Evolutionary conservation across 1,140 invertebrate species (phyloP).

Genomic region (Bombus picipes): DNA sequence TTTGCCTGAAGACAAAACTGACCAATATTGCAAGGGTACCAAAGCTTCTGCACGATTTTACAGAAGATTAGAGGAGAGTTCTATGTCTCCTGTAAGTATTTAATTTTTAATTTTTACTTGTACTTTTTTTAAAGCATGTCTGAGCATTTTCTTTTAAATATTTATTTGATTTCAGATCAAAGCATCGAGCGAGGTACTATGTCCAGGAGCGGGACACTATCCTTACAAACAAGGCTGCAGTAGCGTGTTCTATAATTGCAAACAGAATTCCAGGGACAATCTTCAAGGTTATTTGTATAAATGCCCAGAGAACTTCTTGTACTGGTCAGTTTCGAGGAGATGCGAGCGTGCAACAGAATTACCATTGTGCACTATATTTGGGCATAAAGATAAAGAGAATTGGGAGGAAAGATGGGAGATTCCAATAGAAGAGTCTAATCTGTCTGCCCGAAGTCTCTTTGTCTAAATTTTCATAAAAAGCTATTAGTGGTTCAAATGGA

Average conservation of each 20-base stretch:
- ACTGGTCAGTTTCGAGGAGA: constrained; percentile 89
- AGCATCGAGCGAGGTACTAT: constrained; percentile 84
- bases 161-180: constrained; percentile 84
- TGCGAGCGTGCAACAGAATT: constrained; percentile 87
- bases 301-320: constrained; percentile 89
- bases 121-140: not conserved
- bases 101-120: not conserved
- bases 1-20: constrained; percentile 84
- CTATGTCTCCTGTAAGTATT: constrained; percentile 85
- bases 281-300: constrained; percentile 89
- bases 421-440: constrained; percentile 75
- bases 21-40: constrained; percentile 84
- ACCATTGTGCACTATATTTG: constrained; percentile 82
- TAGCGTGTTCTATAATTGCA: constrained; percentile 89
- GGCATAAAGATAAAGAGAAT: constrained; percentile 62
- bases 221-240: constrained; percentile 87
- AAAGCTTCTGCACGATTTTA: constrained; percentile 83
- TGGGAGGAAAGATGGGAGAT: constrained; percentile 75
- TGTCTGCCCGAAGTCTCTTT: constrained; percentile 72
- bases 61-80: constrained; percentile 82
- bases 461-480: not conserved
- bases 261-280: constrained; percentile 79
- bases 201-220: constrained; percentile 87
- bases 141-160: constrained; percentile 9
- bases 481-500: constrained; percentile 21